Evolutionary conservation across 1,140 invertebrate genomes (phyloP), one percentile per base, ranked within the genome.

Genomic region (Palaemon carinicauda): DNA sequence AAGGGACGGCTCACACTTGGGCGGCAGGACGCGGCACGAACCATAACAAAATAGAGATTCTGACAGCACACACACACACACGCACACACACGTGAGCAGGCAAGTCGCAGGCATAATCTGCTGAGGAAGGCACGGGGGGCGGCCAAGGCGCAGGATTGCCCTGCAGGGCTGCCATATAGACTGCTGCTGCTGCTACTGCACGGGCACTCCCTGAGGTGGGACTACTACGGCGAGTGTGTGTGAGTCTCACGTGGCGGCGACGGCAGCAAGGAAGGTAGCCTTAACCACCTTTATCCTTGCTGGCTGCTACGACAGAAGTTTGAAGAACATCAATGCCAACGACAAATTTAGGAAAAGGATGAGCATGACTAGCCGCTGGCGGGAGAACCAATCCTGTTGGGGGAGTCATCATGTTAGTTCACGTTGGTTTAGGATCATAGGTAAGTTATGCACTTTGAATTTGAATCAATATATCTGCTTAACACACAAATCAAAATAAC

Each of bases 261-360:
- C 21, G 84, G 78, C 84, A 71, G 77, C 77, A 31, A 69, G 65
- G 65, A 31, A 24, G 65, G 65, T 31, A 60, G 77, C 84, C 77
- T 83, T 65, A 71, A 79, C 77, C 69, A 73, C 75, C 84, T 78
- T 60, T 78, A 77, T 69, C 84, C 75, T 54, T 29, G 84, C 84
- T 80, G 75, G 77, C 84, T 85, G 89, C 90, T 91, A 97, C 94
- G 97, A 97, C 89, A 98, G 93, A 92, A 99, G 94, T 92, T 98
- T 98, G 94, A 98, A 97, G 93, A 99, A 98, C 95, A 98, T 96
- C 92, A 98, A 95, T 91, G 97, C 97, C 94, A 99, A 93, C 90
- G 96, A 97, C 92, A 98, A 95, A 93, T 99, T 99, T 92, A 98
- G 95, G 92, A 98, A 96, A 89, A 98, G 94, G 89, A 99, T 96